Evolutionary conservation across 2,797 vertebrate genomes (phyloP).

Genomic region (Pachyuromys duprasi): DNA sequence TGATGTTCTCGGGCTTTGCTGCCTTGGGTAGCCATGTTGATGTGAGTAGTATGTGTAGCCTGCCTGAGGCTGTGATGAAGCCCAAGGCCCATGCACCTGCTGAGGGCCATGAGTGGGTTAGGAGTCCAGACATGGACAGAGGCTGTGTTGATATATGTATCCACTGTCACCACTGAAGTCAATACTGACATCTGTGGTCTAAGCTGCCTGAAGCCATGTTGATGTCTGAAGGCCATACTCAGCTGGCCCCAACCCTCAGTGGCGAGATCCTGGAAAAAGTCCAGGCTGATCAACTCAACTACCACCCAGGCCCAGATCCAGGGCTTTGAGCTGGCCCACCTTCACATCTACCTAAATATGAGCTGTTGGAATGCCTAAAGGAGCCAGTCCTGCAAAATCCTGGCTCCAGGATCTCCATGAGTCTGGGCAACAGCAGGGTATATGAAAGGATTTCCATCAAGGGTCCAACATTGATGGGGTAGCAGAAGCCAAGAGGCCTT

Average conservation of each 20-base stretch:
- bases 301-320: background rate
- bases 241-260: background rate
- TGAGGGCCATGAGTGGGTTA: background rate
- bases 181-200: background rate
- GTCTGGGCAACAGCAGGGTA: background rate
- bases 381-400: background rate
- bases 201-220: background rate
- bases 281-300: background rate
- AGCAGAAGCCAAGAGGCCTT: background rate
- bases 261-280: background rate
- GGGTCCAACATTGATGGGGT: background rate
- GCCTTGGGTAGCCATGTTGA: background rate
- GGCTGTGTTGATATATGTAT: background rate
- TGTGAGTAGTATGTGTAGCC: background rate
- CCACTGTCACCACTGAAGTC: background rate
- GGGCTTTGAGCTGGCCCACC: background rate
- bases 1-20: background rate
- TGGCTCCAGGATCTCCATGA: background rate
- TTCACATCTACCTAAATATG: background rate
- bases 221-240: background rate
- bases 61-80: background rate
- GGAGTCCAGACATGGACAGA: background rate
- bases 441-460: background rate
- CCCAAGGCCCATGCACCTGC: background rate
- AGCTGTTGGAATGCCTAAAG: background rate